phyloP scores from a whole-genome alignment of 2,113 vertebrate species.

The Xenus cinereus region DNA sequence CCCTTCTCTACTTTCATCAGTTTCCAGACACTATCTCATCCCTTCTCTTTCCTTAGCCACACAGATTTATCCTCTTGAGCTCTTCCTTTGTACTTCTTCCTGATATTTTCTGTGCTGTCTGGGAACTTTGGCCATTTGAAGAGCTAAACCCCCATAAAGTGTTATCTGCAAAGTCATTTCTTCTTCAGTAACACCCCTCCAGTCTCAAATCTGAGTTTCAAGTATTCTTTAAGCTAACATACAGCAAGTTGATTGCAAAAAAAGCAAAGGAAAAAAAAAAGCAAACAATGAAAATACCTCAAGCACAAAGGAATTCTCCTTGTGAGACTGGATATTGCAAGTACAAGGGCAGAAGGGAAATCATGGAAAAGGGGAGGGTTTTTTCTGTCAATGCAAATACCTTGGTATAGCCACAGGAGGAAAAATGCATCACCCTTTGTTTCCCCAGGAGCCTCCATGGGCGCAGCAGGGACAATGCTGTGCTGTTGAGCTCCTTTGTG shows the following conservation, averaged over 20 bases:
- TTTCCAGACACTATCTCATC: slow-evolving; percentile 16
- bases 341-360: background rate
- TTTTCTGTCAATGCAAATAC: background rate
- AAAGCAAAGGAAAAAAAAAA: background rate
- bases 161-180: background rate
- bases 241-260: background rate
- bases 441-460: background rate
- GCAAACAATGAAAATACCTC: background rate
- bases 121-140: background rate
- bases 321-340: background rate
- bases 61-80: background rate
- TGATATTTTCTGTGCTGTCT: background rate
- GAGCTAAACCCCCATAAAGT: background rate
- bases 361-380: background rate
- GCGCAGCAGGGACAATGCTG: background rate
- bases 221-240: background rate
- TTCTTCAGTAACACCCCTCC: background rate
- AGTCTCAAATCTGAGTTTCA: background rate
- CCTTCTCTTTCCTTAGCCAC: background rate
- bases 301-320: background rate
- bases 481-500: background rate
- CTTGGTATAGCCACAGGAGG: background rate
- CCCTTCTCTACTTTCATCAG: background rate
- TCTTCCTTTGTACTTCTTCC: background rate
- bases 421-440: background rate